A percentile compares a stretch with the other conserved stretches of the same genome.
Evolutionary conservation across 2,888 invertebrate species (phyloP).

Genomic region (Anthophora plumipes): DNA sequence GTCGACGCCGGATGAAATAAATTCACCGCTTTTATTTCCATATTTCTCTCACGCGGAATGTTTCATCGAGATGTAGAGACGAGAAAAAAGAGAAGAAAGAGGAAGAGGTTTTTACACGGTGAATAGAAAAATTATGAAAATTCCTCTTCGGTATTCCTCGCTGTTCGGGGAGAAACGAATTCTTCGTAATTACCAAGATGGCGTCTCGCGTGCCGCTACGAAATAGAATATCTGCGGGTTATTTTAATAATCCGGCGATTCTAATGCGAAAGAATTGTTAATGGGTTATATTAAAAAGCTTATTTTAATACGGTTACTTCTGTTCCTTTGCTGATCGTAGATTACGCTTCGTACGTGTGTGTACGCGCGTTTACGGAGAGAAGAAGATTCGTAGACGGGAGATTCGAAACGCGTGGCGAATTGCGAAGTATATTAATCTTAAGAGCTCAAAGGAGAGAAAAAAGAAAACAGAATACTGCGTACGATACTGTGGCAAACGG

Average conservation of each 20-base stretch:
- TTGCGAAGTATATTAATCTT: neutral
- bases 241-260: neutral
- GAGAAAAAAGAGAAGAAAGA: neutral
- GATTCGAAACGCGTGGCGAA: neutral
- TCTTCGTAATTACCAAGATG: neutral
- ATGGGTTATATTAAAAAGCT: neutral
- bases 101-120: neutral
- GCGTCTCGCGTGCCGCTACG: slow-evolving; percentile 3
- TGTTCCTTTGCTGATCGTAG: neutral
- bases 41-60: slow-evolving; percentile 56
- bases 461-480: no score
- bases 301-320: neutral
- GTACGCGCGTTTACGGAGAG: no score
- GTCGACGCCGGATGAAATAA: slow-evolving; percentile 64
- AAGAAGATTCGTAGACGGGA: neutral
- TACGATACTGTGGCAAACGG: neutral
- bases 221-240: neutral
- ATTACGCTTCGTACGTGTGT: no score
- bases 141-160: slow-evolving; percentile 1
- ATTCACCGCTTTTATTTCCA: slow-evolving; percentile 69
- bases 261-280: neutral
- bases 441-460: neutral
- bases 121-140: slow-evolving; percentile 61
- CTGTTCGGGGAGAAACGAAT: slow-evolving; percentile 12
- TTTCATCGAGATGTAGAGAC: slow-evolving; percentile 36